Conservation (phyloP, 2,888 invertebrate species). For the Megaustenia siamemsis region DNA sequence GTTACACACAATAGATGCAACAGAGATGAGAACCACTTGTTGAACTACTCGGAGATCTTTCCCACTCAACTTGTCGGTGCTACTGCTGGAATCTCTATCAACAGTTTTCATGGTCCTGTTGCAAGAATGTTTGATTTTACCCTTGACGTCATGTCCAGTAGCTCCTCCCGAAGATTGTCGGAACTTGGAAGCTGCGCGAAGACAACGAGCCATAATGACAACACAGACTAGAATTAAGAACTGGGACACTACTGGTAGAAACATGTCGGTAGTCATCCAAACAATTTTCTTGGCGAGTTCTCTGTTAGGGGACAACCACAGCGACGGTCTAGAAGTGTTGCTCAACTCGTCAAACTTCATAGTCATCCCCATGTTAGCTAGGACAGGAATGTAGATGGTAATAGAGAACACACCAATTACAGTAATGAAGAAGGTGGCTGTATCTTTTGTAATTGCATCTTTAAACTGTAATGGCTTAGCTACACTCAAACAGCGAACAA, state of each 20-base stretch:
- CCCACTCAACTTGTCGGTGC: no score
- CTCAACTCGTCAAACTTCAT: neutral
- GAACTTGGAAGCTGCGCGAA: slow-evolving; percentile 1
- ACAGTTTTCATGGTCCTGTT: neutral
- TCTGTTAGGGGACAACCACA: neutral
- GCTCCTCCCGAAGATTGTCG: neutral
- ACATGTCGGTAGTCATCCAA: neutral
- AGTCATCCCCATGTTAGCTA: neutral
- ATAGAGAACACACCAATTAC: neutral
- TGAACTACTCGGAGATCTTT: no score
- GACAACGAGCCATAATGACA: neutral
- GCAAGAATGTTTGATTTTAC: neutral
- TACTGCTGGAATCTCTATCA: neutral
- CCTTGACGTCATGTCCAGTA: no score
- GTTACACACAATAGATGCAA: no score
- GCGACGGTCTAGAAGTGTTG: neutral
- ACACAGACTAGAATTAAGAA: neutral
- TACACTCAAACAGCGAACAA: slow-evolving; percentile 12
- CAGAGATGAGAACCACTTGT: no score
- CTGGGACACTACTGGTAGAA: neutral
- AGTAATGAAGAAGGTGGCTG: neutral
- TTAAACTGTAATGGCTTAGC: slow-evolving; percentile 33
- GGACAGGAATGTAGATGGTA: neutral
- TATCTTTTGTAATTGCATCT: neutral
- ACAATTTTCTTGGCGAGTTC: neutral